Percentiles rank a stretch among this genome's conserved stretches.
Conservation (phyloP, 2,113 vertebrate genomes). For the Naja naja region DNA sequence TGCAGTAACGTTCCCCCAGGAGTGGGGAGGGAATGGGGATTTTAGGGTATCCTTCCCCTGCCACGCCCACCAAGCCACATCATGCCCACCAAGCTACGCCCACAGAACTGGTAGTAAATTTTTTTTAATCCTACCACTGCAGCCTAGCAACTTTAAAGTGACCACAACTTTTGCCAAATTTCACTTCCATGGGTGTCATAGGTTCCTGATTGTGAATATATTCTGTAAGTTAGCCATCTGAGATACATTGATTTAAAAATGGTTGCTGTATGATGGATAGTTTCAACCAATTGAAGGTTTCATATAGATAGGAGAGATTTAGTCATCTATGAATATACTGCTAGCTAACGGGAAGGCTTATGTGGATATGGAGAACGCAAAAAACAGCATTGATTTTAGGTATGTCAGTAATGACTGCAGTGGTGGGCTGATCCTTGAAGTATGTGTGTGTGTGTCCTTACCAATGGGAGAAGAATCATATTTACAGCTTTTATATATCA, state of each 20-base stretch:
- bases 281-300: background rate
- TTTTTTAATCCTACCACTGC: background rate
- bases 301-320: background rate
- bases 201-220: background rate
- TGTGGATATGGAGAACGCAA: background rate
- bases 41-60: no score
- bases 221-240: background rate
- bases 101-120: no score
- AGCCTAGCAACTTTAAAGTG: background rate
- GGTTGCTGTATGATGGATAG: background rate
- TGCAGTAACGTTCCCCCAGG: no score
- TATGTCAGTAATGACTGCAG: background rate
- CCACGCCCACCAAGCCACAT: no score
- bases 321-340: background rate
- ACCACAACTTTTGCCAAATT: background rate
- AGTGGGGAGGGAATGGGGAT: no score
- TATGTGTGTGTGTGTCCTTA: background rate
- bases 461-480: slow-evolving; percentile 6
- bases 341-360: slow-evolving; percentile 8
- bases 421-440: background rate
- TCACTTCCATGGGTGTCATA: background rate
- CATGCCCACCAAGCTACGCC: no score
- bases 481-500: slow-evolving; percentile 37
- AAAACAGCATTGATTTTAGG: slow-evolving; percentile 5
- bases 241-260: background rate